Evolutionary conservation across 35 echinoderm and acorn worm species (phyloP).

Genomic region (Heliocidaris tuberculata): DNA sequence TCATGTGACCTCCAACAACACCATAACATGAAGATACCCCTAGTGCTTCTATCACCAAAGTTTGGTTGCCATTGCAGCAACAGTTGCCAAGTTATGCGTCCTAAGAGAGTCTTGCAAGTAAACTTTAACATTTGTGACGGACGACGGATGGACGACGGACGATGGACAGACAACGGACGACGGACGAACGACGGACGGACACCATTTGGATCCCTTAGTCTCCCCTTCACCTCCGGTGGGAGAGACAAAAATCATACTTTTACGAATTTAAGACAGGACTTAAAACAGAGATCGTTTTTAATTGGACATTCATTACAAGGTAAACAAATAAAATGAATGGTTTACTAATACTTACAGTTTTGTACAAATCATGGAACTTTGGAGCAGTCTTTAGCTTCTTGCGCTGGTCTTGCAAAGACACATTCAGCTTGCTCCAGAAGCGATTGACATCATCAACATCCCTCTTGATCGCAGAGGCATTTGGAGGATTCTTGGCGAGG

Average conservation of each 20-base stretch:
- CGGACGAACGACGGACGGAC: too few relatives aligned
- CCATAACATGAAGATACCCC: too few relatives aligned
- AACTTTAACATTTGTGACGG: too few relatives aligned
- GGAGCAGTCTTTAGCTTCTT: conserved; percentile 41
- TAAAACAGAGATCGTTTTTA: neutral
- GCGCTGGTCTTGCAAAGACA: conserved; percentile 25
- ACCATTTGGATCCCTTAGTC: too few relatives aligned
- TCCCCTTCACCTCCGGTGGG: too few relatives aligned
- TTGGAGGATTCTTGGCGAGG: conserved; percentile 28
- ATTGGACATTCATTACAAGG: neutral
- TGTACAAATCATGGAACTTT: conserved; percentile 39
- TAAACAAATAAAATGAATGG: neutral
- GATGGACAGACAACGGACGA: too few relatives aligned
- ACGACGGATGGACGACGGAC: too few relatives aligned
- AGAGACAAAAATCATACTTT: neutral
- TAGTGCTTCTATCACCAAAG: too few relatives aligned
- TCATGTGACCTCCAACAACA: too few relatives aligned
- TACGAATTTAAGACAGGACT: neutral
- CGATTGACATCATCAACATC: conserved; percentile 39
- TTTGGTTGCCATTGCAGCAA: too few relatives aligned
- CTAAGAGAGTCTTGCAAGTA: too few relatives aligned
- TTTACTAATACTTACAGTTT: conserved; percentile 21
- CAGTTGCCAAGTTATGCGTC: too few relatives aligned
- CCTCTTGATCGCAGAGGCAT: conserved; percentile 38
- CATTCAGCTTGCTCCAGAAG: conserved; percentile 38